Evolutionary conservation across 2,113 vertebrate species (phyloP), one percentile per base, ranked within the genome.

Genomic region (Pedionomus torquatus): DNA sequence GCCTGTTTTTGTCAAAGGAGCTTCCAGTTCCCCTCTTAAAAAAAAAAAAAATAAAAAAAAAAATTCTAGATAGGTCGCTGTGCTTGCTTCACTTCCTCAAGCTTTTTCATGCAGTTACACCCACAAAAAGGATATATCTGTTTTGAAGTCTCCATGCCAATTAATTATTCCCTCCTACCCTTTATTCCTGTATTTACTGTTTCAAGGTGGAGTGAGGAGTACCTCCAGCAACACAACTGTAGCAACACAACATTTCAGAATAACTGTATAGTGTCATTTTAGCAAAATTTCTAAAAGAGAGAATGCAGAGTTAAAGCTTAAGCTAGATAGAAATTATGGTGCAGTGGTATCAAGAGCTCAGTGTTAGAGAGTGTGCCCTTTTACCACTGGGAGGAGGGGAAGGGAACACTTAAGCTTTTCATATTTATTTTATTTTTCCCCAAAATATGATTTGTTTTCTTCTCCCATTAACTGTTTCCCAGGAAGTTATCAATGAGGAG

Each of bases 41-140:
- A 51, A 25, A 13, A 51, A 26, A 28, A 26, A 17, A 17, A 54
- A 6, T 2, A 77, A 77, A 83, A 76, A 74, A 87, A 57, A 64
- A 13, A 16, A 35, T 13, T 57, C 57, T 83, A 94, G 84, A 54
- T 89, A 71, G 77, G 84, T 96, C 5, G n/a, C 44, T 95, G 78
- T 79, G 78, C 80, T 96, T 95, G 87, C 93, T 90, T 96, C 91
- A 96, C 95, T 97, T 96, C 94, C 96, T 97, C 89, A 71, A 87
- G 94, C 30, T 65, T 95, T 48, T 90, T 91, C 7, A 24, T 69
- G 83, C 95, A 52, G 95, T 76, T 93, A 77, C 90, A 94, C 92
- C 92, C 95, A 85, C 79, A 95, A 95, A 93, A 93, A 93, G 90
- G 41, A 91, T 63, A 80, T 92, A 49, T 94, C 82, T 89, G 55